Conservation (phyloP, 1,140 invertebrate species). For the Drosophila paulistorum region DNA sequence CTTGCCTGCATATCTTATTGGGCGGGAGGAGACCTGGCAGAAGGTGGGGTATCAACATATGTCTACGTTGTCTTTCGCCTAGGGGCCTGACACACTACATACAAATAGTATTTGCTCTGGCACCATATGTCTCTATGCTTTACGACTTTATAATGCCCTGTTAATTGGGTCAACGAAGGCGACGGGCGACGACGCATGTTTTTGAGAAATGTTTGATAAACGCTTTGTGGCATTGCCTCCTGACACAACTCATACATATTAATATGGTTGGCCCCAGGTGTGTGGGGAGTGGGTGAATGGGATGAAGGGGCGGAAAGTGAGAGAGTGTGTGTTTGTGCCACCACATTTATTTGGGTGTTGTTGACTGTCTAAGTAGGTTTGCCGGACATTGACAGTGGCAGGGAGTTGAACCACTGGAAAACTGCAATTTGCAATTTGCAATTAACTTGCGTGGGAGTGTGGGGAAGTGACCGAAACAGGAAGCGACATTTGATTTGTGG, state of each 20-base stretch:
- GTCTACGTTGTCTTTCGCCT: conserved; percentile 26
- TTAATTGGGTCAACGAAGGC: conserved; percentile 67
- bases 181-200: conserved; percentile 42
- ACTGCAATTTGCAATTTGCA: not conserved
- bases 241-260: conserved; percentile 75
- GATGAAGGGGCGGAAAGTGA: conserved; percentile 3
- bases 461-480: not conserved
- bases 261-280: conserved; percentile 35
- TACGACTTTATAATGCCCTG: conserved; percentile 72
- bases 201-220: conserved; percentile 68
- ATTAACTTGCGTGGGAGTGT: conserved; percentile 40
- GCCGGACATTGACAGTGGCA: conserved; percentile 18
- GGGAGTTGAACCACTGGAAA: conserved; percentile 13
- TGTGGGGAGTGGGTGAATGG: conserved; percentile 3
- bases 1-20: conserved; percentile 68
- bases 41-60: conserved; percentile 3
- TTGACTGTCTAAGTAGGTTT: conserved; percentile 33
- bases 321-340: conserved; percentile 12
- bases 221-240: conserved; percentile 70
- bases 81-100: conserved; percentile 53
- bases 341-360: conserved; percentile 46
- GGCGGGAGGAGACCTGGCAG: conserved; percentile 29
- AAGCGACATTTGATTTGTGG: conserved; percentile 35
- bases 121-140: conserved; percentile 40
- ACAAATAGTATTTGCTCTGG: conserved; percentile 55